These are phyloP conservation scores for Ophiodon elongatus DNA, from an alignment of 2,113 vertebrate genomes.

Conservation along the genomic window DNA sequence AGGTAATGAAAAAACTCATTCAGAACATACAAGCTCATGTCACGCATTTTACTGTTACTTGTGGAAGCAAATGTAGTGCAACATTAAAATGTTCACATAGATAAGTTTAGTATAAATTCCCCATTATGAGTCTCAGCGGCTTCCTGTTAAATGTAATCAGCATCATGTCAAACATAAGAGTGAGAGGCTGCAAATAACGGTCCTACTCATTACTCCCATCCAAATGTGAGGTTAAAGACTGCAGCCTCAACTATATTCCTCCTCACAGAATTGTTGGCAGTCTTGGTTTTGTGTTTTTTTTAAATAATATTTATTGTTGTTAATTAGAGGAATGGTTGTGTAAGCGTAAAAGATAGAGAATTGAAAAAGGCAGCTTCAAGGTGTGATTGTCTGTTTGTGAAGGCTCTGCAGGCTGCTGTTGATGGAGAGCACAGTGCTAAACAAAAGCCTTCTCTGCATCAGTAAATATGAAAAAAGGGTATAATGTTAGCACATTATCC, in stretches of 20 bases:
- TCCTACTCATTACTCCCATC: neutral
- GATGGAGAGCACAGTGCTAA: neutral
- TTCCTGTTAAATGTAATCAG: slow-evolving; percentile 16
- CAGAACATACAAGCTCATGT: slow-evolving; percentile 26
- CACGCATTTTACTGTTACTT: slow-evolving; percentile 33
- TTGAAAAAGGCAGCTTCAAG: slow-evolving; percentile 2
- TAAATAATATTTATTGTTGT: slow-evolving; percentile 11
- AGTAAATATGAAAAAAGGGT: neutral
- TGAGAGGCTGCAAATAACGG: neutral
- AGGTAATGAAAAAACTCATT: slow-evolving; percentile 27
- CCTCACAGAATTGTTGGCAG: slow-evolving; percentile 11
- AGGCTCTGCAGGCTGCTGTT: neutral
- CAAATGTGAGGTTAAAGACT: neutral
- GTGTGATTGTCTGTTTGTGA: slow-evolving; percentile 11
- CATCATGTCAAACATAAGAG: neutral
- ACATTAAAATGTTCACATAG: slow-evolving; percentile 28
- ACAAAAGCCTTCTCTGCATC: slow-evolving; percentile 1
- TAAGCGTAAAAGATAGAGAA: neutral
- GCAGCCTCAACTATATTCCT: slow-evolving; percentile 25
- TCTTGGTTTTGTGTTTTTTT: slow-evolving; percentile 14
- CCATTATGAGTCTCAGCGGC: slow-evolving; percentile 3
- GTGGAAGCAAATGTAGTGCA: slow-evolving; percentile 42
- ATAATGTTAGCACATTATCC: slow-evolving; percentile 4
- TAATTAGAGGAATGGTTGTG: slow-evolving; percentile 19
- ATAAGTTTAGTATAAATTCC: slow-evolving; percentile 19